Evolutionary conservation across 2,113 vertebrate genomes (phyloP), one percentile per base, ranked within the genome.

Genomic region (Salvelinus sp.): DNA sequence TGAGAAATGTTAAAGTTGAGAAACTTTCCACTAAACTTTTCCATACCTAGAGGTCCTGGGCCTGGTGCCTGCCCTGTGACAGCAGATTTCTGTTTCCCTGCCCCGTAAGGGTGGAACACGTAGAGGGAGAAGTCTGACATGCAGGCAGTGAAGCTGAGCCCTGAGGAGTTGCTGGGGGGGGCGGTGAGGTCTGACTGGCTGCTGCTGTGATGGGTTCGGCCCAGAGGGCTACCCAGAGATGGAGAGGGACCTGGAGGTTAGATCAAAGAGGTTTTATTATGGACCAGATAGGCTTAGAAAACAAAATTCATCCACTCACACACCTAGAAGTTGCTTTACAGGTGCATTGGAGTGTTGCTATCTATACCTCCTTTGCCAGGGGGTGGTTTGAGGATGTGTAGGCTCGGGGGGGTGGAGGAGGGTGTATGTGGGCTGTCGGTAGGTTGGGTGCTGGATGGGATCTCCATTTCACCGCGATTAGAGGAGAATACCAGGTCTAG

Each of bases 71-170:
- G 92, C 13, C 96, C 96, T 58, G 95, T 95, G 27, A 98, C 96
- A 0, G 95, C 92, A 50, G 95, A 94, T 77, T 98, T 99, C 67
- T 99, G 98, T 79, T 99, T 99, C 0, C 98, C 98, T 25, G 98
- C 96, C 72, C 98, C 98, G 0, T 99, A 99, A 0, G 97, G 98
- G 86, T 99, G 97, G 88, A 99, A 99, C 27, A 99, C 98, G 0
- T 96, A 99, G 2, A 99, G 95, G 33, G 98, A 99, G 75, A 99
- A 99, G 88, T 99, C 97, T 0, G 98, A 99, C 98, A 99, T 99
- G 91, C 97, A 99, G 62, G 98, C 98, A 0, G 97, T 99, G 79
- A 99, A 99, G 90, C 98, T 99, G 83, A 99, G 90, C 70, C 98
- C 98, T 0, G 97, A 99, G 6, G 97, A 98, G 84, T 92, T 98